Evolutionary conservation across 2,113 vertebrate species (phyloP).

Genomic region (Labeo catla): DNA sequence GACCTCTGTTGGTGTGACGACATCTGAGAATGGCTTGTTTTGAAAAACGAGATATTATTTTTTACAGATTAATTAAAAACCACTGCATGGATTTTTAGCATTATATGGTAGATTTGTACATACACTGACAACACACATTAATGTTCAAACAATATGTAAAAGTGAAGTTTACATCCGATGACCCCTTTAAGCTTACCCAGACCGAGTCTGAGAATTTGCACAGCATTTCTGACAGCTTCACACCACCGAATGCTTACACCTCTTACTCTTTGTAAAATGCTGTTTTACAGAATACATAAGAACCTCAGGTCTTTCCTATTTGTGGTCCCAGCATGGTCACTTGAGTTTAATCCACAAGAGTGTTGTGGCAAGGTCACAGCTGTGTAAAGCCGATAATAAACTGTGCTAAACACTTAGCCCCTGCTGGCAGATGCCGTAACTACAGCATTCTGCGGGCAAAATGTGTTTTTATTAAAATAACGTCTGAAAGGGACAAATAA

Average conservation of each 20-base stretch:
- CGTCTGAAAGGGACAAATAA: background rate
- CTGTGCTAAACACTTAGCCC: background rate
- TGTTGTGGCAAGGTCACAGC: background rate
- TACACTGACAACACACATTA: no score
- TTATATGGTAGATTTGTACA: no score
- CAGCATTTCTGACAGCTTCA: background rate
- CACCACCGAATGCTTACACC: background rate
- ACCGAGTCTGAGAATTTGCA: background rate
- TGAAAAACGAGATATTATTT: no score
- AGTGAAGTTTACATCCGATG: no score
- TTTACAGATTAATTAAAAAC: no score
- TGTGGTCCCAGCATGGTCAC: slow-evolving; percentile 10
- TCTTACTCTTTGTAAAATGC: background rate
- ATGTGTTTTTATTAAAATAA: background rate
- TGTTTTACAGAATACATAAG: background rate
- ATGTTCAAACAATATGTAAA: no score
- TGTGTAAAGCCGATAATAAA: slow-evolving; percentile 3
- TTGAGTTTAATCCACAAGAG: slow-evolving; percentile 13
- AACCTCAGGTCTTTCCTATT: slow-evolving; percentile 6
- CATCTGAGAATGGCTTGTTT: no score
- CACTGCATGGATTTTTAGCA: no score
- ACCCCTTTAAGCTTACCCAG: background rate
- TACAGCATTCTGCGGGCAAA: background rate
- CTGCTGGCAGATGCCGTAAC: background rate
- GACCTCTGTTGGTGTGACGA: no score